phyloP scores from a whole-genome alignment of 1,140 invertebrate genomes.

The Pantala flavescens region DNA sequence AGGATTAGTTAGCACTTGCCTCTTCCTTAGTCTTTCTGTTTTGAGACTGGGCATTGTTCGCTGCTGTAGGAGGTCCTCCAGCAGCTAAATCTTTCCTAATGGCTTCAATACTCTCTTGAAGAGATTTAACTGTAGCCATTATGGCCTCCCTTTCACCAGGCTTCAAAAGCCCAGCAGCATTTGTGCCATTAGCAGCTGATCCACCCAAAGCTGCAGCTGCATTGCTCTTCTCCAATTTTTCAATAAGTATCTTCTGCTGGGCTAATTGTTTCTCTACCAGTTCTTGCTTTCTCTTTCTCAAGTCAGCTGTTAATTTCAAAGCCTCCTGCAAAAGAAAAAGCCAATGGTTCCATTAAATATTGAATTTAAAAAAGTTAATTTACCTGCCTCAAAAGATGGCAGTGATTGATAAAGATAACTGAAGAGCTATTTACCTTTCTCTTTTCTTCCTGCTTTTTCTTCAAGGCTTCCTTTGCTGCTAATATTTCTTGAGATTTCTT shows the following conservation, averaged over 20 bases:
- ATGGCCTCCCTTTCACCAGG: constrained; percentile 53
- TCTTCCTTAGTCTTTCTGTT: constrained; percentile 27
- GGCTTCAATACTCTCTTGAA: constrained; percentile 65
- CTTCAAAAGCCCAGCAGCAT: constrained; percentile 30
- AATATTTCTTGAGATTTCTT: constrained; percentile 52
- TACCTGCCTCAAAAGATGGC: too few relatives aligned
- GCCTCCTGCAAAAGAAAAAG: constrained; percentile 41
- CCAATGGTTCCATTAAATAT: background rate
- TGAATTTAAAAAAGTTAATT: background rate
- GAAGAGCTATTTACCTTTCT: constrained; percentile 35
- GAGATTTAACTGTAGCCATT: constrained; percentile 59
- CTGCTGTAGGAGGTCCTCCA: constrained; percentile 14
- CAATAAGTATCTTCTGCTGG: constrained; percentile 63
- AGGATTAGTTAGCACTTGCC: constrained; percentile 18
- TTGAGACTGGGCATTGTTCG: constrained; percentile 17
- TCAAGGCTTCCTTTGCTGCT: constrained; percentile 47
- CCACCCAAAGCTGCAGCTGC: background rate
- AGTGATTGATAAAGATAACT: constrained; percentile 15
- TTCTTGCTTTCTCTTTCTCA: constrained; percentile 65
- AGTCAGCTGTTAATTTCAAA: constrained; percentile 56
- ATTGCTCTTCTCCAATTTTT: constrained; percentile 57
- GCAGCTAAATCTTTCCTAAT: constrained; percentile 54
- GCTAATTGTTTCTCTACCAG: constrained; percentile 65
- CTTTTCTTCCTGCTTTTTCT: constrained; percentile 55
- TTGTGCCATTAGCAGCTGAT: constrained; percentile 21